Conservation (phyloP, 2,113 vertebrate species). For the Sceloporus undulatus region DNA sequence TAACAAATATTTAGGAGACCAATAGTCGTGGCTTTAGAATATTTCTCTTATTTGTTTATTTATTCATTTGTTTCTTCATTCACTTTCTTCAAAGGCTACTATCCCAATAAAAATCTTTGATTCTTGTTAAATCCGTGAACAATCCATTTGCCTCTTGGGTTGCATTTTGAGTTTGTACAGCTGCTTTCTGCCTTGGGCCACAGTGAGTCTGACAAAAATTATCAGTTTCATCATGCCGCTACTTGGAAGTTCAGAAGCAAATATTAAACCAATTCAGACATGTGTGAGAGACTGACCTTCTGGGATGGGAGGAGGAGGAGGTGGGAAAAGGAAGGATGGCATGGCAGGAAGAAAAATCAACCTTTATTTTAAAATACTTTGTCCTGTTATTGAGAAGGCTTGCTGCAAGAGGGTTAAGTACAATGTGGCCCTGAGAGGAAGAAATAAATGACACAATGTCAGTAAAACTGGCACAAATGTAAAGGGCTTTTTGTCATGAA, state of each 20-base stretch:
- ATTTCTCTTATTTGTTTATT: slow-evolving; percentile 16
- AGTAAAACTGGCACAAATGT: background rate
- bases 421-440: background rate
- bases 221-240: background rate
- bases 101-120: slow-evolving; percentile 22
- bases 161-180: slow-evolving; percentile 19
- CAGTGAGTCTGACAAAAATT: slow-evolving; percentile 19
- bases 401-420: background rate
- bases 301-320: slow-evolving; percentile 1
- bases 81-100: slow-evolving; percentile 23
- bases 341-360: slow-evolving; percentile 2
- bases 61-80: background rate
- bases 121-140: slow-evolving; percentile 29
- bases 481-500: too few species aligned
- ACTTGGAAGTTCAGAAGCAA: background rate
- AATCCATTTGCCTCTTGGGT: slow-evolving; percentile 29
- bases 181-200: slow-evolving; percentile 15
- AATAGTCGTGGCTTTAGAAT: background rate
- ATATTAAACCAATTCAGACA: background rate
- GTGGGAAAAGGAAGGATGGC: background rate
- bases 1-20: background rate
- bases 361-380: background rate
- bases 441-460: background rate
- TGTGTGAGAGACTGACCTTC: accelerated
- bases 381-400: background rate